A percentile compares a stretch with the other conserved stretches of the same genome.
Conservation (phyloP, 2,113 vertebrate species). For the Condylura cristata region DNA sequence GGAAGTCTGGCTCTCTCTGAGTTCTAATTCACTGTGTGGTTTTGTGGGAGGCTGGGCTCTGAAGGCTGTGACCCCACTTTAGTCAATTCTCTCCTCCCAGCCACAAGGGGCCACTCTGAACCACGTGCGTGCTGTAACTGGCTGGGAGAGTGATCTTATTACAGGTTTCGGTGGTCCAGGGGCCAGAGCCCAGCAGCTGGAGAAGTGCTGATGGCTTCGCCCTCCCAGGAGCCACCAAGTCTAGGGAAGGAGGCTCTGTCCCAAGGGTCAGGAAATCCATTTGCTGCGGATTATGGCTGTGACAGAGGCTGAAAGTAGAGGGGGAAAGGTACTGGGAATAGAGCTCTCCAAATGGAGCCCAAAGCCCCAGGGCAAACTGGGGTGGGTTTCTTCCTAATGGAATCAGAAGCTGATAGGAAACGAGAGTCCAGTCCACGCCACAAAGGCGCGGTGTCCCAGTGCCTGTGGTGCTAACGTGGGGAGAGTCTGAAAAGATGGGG, state of each 20-base stretch:
- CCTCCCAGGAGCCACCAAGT: slow-evolving; percentile 72
- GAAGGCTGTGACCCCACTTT: not conserved
- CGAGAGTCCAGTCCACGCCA: slow-evolving; percentile 21
- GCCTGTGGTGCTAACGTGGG: fast-evolving
- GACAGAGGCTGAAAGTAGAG: slow-evolving; percentile 32
- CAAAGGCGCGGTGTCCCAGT: not conserved
- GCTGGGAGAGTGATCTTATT: slow-evolving; percentile 70
- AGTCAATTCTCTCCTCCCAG: slow-evolving; percentile 24
- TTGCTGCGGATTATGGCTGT: slow-evolving; percentile 71
- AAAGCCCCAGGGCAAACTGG: slow-evolving; percentile 36
- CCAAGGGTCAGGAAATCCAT: slow-evolving; percentile 75
- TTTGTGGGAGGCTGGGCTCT: slow-evolving; percentile 30
- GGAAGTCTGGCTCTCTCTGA: slow-evolving; percentile 56
- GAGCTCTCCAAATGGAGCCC: slow-evolving; percentile 33
- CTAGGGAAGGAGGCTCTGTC: slow-evolving; percentile 75
- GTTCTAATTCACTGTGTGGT: slow-evolving; percentile 60
- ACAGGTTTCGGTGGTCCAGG: slow-evolving; percentile 58
- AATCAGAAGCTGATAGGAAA: slow-evolving; percentile 55
- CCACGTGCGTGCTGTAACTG: slow-evolving; percentile 15
- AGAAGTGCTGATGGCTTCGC: slow-evolving; percentile 56
- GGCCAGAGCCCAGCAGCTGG: slow-evolving; percentile 63
- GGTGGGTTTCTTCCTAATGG: slow-evolving; percentile 45
- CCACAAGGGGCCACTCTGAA: slow-evolving; percentile 47
- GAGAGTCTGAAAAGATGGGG: not conserved
- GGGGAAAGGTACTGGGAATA: slow-evolving; percentile 47